These are phyloP conservation scores for Notospermus geniculatus DNA, from an alignment of 1,140 invertebrate genomes.

Conservation along the genomic window DNA sequence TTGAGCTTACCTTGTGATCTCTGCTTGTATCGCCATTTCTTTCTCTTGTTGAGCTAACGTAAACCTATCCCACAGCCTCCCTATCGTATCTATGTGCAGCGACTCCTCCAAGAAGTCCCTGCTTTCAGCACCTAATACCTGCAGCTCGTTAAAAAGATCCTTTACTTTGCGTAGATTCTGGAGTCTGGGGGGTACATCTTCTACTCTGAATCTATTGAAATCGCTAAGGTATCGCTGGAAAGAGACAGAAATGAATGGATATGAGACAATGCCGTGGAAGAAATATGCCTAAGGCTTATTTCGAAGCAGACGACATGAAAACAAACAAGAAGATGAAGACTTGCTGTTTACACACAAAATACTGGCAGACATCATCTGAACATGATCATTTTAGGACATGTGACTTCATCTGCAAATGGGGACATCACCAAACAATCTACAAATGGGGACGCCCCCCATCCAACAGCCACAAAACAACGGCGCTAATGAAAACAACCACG, in stretches of 20 bases:
- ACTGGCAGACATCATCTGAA: no score
- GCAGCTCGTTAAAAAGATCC: conserved; percentile 84
- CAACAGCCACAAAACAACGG: no score
- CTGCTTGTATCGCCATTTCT: conserved; percentile 83
- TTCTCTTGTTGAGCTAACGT: conserved; percentile 82
- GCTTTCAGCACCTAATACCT: conserved; percentile 58
- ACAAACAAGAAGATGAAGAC: no score
- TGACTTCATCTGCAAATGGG: no score
- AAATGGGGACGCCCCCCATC: no score
- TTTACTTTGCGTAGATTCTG: conserved; percentile 84
- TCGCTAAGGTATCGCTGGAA: conserved; percentile 71
- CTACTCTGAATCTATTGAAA: conserved; percentile 81
- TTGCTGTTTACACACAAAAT: no score
- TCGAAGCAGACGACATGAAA: no score
- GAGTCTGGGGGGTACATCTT: conserved; percentile 86
- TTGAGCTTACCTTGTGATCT: conserved; percentile 72
- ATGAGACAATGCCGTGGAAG: no score
- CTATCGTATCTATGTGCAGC: conserved; percentile 83
- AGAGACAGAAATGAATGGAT: not conserved
- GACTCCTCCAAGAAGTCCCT: conserved; percentile 75
- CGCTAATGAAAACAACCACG: no score
- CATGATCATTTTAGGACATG: no score
- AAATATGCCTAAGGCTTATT: no score
- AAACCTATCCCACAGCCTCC: conserved; percentile 86
- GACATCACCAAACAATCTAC: no score